Evolutionary conservation across 2,797 vertebrate species (phyloP).

Genomic region (Pempheris klunzingeri): DNA sequence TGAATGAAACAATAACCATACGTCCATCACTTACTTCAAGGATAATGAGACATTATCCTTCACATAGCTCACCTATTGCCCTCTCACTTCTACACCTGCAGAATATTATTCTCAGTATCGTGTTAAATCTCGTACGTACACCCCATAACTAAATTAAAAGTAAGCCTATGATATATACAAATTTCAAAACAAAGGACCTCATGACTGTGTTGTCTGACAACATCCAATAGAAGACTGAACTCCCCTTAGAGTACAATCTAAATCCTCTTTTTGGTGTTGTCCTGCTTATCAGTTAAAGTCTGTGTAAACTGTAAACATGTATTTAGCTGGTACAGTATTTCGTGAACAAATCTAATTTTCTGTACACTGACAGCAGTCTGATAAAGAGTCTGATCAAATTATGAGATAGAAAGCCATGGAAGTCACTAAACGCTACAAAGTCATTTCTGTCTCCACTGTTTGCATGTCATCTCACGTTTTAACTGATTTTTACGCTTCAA

Average conservation of each 20-base stretch:
- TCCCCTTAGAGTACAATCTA: not conserved
- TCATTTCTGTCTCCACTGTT: not conserved
- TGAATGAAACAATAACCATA: not conserved
- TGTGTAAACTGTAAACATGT: constrained; percentile 3
- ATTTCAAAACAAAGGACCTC: not conserved
- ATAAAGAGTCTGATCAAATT: not conserved
- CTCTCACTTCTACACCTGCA: not conserved
- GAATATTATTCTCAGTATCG: not conserved
- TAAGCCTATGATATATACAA: not conserved
- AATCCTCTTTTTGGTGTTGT: too few relatives aligned
- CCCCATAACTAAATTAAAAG: constrained; percentile 8
- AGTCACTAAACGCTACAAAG: not conserved
- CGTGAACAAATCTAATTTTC: not conserved
- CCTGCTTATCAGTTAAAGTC: not conserved
- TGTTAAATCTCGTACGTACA: not conserved
- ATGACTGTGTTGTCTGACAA: not conserved
- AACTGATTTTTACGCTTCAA: not conserved
- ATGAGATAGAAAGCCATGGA: not conserved
- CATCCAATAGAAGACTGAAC: not conserved
- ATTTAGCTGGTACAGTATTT: not conserved
- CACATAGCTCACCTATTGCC: not conserved
- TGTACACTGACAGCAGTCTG: not conserved
- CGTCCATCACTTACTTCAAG: constrained; percentile 9
- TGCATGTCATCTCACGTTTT: not conserved
- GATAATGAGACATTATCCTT: not conserved